Evolutionary conservation across 1,140 invertebrate genomes (phyloP).

Genomic region (Nephila pilipes): DNA sequence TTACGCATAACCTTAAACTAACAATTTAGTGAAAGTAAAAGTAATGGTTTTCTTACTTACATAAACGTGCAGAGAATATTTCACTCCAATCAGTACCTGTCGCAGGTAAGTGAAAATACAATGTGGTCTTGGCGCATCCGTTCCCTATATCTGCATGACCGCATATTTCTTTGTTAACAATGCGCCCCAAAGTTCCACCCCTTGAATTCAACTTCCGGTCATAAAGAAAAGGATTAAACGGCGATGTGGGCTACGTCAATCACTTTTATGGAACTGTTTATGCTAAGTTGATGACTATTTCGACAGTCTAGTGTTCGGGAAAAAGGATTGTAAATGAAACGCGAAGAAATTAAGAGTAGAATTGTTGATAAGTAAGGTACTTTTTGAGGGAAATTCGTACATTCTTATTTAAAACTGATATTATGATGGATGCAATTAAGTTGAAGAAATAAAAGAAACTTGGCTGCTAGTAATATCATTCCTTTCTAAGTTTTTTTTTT

Average conservation of each 20-base stretch:
- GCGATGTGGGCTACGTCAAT: slow-evolving; percentile 17
- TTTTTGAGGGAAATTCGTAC: no score
- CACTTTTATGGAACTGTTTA: neutral
- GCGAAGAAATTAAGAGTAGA: neutral
- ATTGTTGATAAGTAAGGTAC: no score
- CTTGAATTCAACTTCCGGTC: slow-evolving; percentile 20
- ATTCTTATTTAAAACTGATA: no score
- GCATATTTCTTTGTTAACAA: slow-evolving; percentile 40
- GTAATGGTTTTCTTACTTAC: neutral
- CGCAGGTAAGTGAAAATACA: neutral
- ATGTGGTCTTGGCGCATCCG: neutral
- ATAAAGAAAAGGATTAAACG: neutral
- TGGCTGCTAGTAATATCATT: no score
- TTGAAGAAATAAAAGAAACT: no score
- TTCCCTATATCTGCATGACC: neutral
- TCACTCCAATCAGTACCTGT: neutral
- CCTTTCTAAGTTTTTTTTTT: no score
- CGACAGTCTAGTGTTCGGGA: neutral
- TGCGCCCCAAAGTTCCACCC: neutral
- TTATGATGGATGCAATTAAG: no score
- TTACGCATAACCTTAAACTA: no score
- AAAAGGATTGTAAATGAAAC: neutral
- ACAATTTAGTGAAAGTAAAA: neutral
- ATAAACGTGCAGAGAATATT: neutral
- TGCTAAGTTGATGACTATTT: neutral